phyloP scores from a whole-genome alignment of 2,113 vertebrate genomes.

The Peucedramus taeniatus region DNA sequence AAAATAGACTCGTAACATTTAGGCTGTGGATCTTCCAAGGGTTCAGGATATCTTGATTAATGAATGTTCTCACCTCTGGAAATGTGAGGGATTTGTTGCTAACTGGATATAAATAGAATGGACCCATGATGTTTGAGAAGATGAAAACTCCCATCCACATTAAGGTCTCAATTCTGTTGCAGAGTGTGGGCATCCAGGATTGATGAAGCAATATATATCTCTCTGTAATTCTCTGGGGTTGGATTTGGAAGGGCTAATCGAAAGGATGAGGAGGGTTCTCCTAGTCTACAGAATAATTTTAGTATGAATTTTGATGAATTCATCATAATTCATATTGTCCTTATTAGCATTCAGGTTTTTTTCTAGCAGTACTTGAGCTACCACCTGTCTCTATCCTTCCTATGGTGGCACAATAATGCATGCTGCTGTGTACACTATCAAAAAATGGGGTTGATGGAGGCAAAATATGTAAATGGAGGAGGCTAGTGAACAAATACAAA shows the following conservation, averaged over 20 bases:
- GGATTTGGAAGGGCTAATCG: background rate
- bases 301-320: background rate
- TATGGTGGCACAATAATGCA: background rate
- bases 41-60: background rate
- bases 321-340: background rate
- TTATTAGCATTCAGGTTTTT: accelerated
- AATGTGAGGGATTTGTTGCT: background rate
- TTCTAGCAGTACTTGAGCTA: background rate
- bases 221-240: background rate
- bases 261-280: background rate
- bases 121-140: background rate
- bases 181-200: background rate
- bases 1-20: background rate
- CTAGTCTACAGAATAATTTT: background rate
- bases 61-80: background rate
- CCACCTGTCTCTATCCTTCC: background rate
- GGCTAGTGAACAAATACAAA: background rate
- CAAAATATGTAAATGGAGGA: background rate
- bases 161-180: background rate
- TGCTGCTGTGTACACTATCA: background rate
- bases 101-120: background rate
- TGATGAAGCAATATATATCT: background rate
- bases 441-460: background rate
- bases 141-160: accelerated
- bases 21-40: background rate